Base-by-base conservation (phyloP, 2,113 vertebrate species). In the Silurus glanis region DNA sequence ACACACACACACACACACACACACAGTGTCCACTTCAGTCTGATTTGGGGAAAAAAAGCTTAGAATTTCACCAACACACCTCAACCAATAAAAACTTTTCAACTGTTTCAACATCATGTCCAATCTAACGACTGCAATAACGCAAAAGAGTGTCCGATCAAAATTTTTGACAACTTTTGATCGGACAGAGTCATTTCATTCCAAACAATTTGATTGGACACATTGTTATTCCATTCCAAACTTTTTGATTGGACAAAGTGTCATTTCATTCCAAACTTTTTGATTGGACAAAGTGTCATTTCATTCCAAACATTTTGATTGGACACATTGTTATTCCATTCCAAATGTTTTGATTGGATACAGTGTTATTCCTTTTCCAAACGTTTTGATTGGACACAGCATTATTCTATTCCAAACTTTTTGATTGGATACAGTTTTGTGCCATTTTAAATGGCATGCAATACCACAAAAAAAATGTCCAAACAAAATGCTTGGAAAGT, bases 1-100 rank as follows among this genome's bases (percentile, higher is more conserved):
- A 72, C 84, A 88, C 55, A 85, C 53, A 78, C 25, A 85, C 58
- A 58, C 83, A 62, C 67, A 58, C 83, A 61, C 56, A 67, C 61
- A 59, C 72, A 85, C 56, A 37, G 58, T 61, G 21, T 64, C 5
- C 28, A 71, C 45, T 23, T 53, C 21, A 5, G 23, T 12, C 21
- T n/a, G 17, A 21, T 75, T 37, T 37, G 37, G 37, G 37, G 37
- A 2, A 2, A 37, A 37, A 37, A 37, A 37, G 1, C 28, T 37
- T 37, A 37, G 28, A 37, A 37, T 37, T 37, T 37, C 28, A 37
- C 28, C 28, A 37, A 37, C 37, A 37, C 37, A 37, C 37, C 37
- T 37, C 37, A 2, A 37, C 1, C 37, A 37, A 37, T 37, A 37
- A 1, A 37, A 37, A 37, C 2, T 37, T 37, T 37, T 37, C 37